Conservation (phyloP, 2,797 vertebrate species). For the Lycodopsis pacificus region DNA sequence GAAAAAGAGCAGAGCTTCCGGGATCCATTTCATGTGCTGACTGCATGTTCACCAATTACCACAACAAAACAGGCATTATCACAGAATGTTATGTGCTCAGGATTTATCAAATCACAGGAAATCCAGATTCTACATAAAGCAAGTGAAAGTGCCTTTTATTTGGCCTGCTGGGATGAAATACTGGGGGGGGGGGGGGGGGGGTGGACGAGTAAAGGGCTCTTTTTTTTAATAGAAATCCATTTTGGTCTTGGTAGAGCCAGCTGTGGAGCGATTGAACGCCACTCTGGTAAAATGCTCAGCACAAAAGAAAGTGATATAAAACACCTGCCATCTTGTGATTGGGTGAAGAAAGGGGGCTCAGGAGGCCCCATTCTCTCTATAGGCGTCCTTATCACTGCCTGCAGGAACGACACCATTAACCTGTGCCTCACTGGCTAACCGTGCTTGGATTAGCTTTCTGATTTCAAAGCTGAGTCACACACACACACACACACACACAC, state of each 20-base stretch:
- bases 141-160: constrained; percentile 43
- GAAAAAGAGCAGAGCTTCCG: constrained; percentile 20
- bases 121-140: constrained; percentile 37
- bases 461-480: constrained; percentile 50
- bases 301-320: constrained; percentile 75
- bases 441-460: constrained; percentile 68
- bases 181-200: background rate
- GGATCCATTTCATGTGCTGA: constrained; percentile 31
- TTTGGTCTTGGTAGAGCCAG: constrained; percentile 55
- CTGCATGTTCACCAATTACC: constrained; percentile 40
- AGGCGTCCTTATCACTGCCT: constrained; percentile 75
- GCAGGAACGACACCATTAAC: constrained; percentile 76
- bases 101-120: constrained; percentile 44
- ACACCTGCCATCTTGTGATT: constrained; percentile 73
- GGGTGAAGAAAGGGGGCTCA: constrained; percentile 56
- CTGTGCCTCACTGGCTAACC: constrained; percentile 55
- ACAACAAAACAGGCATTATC: constrained; percentile 36
- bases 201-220: constrained; percentile 42
- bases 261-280: constrained; percentile 62
- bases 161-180: constrained; percentile 37
- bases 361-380: constrained; percentile 55
- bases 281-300: constrained; percentile 55
- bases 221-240: constrained; percentile 66
- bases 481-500: too few species aligned
- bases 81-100: constrained; percentile 4